Conservation (phyloP, 2,888 invertebrate genomes). For the Graphium colonna region DNA sequence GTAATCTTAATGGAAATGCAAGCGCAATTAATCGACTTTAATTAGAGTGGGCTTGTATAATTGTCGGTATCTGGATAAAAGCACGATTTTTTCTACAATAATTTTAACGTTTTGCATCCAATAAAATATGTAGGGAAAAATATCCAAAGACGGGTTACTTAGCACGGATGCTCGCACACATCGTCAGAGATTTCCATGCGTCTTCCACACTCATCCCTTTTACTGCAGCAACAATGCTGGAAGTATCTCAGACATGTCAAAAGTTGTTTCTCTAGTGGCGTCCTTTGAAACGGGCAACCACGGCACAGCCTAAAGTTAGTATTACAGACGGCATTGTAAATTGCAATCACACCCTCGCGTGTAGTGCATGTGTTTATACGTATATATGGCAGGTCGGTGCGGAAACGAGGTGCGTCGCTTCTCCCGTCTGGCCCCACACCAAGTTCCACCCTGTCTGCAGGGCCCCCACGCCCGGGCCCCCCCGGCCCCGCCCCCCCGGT, state of each 20-base stretch:
- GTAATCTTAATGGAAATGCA: neutral
- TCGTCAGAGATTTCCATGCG: neutral
- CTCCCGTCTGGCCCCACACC: conserved; percentile 77
- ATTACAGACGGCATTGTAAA: conserved; percentile 50
- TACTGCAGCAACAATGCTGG: conserved; percentile 5
- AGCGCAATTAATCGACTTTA: neutral
- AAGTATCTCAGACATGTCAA: conserved; percentile 5
- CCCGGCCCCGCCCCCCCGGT: conserved; percentile 45
- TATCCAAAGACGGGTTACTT: too few relatives aligned
- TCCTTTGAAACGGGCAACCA: conserved; percentile 14
- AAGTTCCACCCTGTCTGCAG: conserved; percentile 63
- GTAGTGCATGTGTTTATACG: conserved; percentile 40
- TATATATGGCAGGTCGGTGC: conserved; percentile 54
- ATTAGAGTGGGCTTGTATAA: neutral
- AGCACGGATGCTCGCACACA: neutral
- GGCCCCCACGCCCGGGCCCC: conserved; percentile 37
- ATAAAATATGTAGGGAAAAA: too few relatives aligned
- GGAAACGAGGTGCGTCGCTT: conserved; percentile 71
- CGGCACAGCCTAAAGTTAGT: conserved; percentile 29
- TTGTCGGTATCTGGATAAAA: too few relatives aligned
- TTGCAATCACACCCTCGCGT: conserved; percentile 45
- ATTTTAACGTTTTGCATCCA: too few relatives aligned
- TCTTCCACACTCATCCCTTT: neutral
- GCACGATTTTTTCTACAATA: too few relatives aligned
- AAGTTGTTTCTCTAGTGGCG: conserved; percentile 2